These are phyloP conservation scores for Cinclus cinclus DNA, from an alignment of 2,113 vertebrate genomes.

Conservation along the genomic window DNA sequence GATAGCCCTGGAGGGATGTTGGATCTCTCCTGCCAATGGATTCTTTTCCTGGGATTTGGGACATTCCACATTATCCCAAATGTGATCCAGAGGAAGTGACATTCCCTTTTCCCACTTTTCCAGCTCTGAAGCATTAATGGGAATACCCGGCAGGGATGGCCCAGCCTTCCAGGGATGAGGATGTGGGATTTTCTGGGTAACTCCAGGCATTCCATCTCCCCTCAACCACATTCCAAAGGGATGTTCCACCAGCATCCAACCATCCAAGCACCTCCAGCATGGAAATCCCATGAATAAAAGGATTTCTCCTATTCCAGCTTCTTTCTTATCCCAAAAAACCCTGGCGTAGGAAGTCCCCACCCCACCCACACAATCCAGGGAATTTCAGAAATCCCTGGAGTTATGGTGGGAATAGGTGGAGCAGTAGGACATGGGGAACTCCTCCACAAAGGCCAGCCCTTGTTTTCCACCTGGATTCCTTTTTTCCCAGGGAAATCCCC, in stretches of 20 bases:
- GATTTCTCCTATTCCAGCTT: accelerated
- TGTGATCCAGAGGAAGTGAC: background rate
- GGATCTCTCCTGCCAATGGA: accelerated
- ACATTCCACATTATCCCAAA: background rate
- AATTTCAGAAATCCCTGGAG: background rate
- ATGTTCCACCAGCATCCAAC: no score
- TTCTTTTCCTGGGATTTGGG: background rate
- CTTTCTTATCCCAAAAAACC: background rate
- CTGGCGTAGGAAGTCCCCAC: accelerated
- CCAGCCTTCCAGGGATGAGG: background rate
- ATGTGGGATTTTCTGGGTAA: background rate
- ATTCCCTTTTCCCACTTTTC: background rate
- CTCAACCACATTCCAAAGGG: background rate
- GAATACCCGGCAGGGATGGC: background rate
- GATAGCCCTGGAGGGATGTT: background rate
- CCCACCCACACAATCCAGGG: background rate
- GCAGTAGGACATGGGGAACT: accelerated
- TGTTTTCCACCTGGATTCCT: background rate
- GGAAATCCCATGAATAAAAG: background rate
- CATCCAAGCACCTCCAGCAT: accelerated
- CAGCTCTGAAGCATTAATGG: background rate
- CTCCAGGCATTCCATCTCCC: background rate
- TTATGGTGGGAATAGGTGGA: background rate
- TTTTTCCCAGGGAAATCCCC: background rate
- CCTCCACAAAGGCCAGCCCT: background rate